phyloP scores from a whole-genome alignment of 2,888 invertebrate genomes.

The Thelaira solivaga region DNA sequence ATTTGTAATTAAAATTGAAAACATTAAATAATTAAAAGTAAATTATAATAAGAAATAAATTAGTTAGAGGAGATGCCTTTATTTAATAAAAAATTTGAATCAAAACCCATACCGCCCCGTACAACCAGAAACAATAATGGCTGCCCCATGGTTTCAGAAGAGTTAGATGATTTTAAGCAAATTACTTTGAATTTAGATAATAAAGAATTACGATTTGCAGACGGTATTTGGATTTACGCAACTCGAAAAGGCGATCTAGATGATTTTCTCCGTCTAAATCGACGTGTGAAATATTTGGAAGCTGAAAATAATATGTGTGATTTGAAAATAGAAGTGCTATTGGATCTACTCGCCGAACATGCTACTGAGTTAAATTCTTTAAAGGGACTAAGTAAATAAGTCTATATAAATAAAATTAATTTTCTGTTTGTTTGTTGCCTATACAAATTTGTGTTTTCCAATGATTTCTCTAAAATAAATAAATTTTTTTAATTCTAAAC shows the following conservation, averaged over 20 bases:
- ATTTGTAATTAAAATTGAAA: too few relatives aligned
- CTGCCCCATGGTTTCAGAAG: conserved; percentile 71
- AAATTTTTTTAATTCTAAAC: too few relatives aligned
- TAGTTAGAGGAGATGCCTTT: conserved; percentile 71
- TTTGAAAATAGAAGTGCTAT: conserved; percentile 74
- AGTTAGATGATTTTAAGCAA: conserved; percentile 73
- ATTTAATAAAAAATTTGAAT: conserved; percentile 75
- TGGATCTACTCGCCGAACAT: conserved; percentile 75
- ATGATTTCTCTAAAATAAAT: too few relatives aligned
- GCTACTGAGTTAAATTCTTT: conserved; percentile 70
- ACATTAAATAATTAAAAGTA: neutral
- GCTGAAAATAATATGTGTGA: conserved; percentile 75
- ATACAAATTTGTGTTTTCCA: too few relatives aligned
- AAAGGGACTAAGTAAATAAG: conserved; percentile 65
- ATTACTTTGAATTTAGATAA: conserved; percentile 72
- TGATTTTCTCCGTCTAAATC: conserved; percentile 70
- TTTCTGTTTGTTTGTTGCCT: too few relatives aligned
- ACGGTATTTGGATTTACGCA: conserved; percentile 75
- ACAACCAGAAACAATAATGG: conserved; percentile 71
- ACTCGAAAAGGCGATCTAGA: conserved; percentile 70
- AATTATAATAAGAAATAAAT: neutral
- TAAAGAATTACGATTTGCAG: conserved; percentile 74
- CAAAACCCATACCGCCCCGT: conserved; percentile 73
- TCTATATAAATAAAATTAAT: too few relatives aligned
- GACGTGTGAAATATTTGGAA: conserved; percentile 72